Percentiles rank a stretch among this genome's conserved stretches.
Evolutionary conservation across 92 coral and sea anemone species (phyloP).

Genomic region (Heliopora coerulea): DNA sequence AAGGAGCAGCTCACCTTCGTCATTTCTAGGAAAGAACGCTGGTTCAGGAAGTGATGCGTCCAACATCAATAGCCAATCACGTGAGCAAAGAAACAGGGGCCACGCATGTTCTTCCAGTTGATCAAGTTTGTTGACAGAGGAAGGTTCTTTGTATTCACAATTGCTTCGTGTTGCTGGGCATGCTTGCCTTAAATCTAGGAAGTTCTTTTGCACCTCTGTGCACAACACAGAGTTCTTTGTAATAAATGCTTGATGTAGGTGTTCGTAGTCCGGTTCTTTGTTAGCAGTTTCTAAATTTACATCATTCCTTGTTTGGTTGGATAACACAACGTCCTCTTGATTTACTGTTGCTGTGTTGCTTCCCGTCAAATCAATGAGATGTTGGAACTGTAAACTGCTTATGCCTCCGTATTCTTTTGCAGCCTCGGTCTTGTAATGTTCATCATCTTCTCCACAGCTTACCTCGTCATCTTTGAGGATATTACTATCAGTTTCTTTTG

Average conservation of each 20-base stretch:
- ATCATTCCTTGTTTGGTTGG: background rate
- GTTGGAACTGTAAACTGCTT: too few species aligned
- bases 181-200: conserved; percentile 82
- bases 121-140: conserved; percentile 63
- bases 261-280: conserved; percentile 53
- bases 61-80: conserved; percentile 79
- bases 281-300: background rate
- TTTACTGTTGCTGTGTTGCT: background rate
- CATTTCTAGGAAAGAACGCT: conserved; percentile 70
- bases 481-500: background rate
- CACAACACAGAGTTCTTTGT: conserved; percentile 94
- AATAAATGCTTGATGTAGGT: conserved; percentile 87
- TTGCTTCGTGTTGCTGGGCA: conserved; percentile 61
- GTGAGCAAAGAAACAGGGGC: conserved; percentile 87
- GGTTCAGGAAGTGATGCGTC: conserved; percentile 88
- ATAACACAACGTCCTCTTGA: background rate
- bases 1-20: conserved; percentile 71
- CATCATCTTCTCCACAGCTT: background rate
- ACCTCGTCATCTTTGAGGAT: background rate
- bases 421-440: background rate
- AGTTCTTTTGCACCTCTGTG: conserved; percentile 88
- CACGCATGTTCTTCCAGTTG: conserved; percentile 72
- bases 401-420: background rate
- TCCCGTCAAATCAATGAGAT: background rate
- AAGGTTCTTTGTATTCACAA: conserved; percentile 45